These are phyloP conservation scores for Aphelenchoides fujianensis DNA, from an alignment of 1,140 invertebrate genomes.

Conservation along the genomic window DNA sequence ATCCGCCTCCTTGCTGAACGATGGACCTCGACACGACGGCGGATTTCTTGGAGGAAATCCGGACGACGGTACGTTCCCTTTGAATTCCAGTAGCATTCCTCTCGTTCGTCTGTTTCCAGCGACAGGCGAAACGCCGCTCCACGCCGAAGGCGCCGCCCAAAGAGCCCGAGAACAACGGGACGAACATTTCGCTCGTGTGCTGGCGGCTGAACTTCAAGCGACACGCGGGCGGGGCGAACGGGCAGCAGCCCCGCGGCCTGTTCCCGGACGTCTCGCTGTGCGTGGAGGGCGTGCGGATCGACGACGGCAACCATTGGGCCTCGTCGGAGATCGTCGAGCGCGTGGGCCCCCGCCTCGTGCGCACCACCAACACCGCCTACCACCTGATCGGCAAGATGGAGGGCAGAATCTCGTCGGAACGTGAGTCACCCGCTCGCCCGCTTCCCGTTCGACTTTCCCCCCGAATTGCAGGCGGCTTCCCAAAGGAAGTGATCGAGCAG, in stretches of 20 bases:
- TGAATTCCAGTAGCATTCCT: background rate
- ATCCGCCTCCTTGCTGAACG: background rate
- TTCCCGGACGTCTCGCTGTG: background rate
- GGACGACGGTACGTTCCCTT: background rate
- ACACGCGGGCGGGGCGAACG: too few relatives aligned
- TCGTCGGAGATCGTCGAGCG: background rate
- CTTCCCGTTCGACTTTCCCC: background rate
- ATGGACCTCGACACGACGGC: background rate
- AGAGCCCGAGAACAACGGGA: too few relatives aligned
- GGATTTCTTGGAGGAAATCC: background rate
- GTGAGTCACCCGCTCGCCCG: background rate
- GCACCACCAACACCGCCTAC: background rate
- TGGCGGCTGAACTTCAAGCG: background rate
- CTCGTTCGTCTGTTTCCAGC: background rate
- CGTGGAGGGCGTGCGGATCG: background rate
- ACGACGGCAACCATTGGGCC: background rate
- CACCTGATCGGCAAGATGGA: slow-evolving; percentile 5
- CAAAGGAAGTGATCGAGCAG: background rate
- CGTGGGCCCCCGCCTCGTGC: background rate
- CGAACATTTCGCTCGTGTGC: too few relatives aligned
- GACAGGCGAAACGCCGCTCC: background rate
- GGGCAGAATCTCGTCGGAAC: background rate
- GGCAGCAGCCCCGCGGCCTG: background rate
- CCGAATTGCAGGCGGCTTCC: background rate
- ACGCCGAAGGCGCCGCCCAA: background rate